Percentiles rank a stretch among this genome's conserved stretches.
phyloP scores from a whole-genome alignment of 92 coral and sea anemone genomes.

The Epizoanthus illoricatus region DNA sequence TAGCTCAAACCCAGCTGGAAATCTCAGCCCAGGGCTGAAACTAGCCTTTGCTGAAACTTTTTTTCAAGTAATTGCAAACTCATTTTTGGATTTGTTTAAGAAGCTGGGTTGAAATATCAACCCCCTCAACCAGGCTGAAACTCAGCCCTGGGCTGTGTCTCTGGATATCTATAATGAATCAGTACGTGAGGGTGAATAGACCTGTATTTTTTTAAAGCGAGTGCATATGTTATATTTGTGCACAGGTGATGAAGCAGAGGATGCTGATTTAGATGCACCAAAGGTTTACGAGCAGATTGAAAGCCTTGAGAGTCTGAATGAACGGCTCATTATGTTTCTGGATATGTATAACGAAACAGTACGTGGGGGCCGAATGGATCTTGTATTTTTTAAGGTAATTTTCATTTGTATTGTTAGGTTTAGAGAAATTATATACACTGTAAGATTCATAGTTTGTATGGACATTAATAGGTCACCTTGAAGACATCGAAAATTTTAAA shows the following conservation, averaged over 20 bases:
- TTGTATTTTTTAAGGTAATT: slow-evolving; percentile 92
- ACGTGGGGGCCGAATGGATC: slow-evolving; percentile 96
- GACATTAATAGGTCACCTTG: neutral
- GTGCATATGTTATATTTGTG: neutral
- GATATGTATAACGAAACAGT: slow-evolving; percentile 87
- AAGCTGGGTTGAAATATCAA: too few species aligned
- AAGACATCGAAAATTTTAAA: neutral
- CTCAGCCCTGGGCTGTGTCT: slow-evolving; percentile 24
- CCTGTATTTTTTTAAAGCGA: neutral
- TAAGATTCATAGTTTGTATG: neutral
- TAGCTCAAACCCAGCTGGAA: too few species aligned
- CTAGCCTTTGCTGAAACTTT: too few species aligned
- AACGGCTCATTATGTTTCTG: slow-evolving; percentile 67
- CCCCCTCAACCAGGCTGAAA: too few species aligned
- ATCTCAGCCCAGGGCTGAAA: too few species aligned
- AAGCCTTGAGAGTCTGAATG: slow-evolving; percentile 69
- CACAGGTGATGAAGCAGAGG: slow-evolving; percentile 95
- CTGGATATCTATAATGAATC: slow-evolving; percentile 85
- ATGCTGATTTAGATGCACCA: slow-evolving; percentile 93
- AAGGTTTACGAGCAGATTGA: slow-evolving; percentile 85
- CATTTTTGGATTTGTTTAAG: too few species aligned
- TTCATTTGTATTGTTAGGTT: too few species aligned
- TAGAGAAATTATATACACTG: too few species aligned
- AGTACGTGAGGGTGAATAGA: slow-evolving; percentile 16
- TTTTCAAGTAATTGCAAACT: too few species aligned